phyloP scores from a whole-genome alignment of 2,797 vertebrate species.

The Acrossocheilus wenchowensis region DNA sequence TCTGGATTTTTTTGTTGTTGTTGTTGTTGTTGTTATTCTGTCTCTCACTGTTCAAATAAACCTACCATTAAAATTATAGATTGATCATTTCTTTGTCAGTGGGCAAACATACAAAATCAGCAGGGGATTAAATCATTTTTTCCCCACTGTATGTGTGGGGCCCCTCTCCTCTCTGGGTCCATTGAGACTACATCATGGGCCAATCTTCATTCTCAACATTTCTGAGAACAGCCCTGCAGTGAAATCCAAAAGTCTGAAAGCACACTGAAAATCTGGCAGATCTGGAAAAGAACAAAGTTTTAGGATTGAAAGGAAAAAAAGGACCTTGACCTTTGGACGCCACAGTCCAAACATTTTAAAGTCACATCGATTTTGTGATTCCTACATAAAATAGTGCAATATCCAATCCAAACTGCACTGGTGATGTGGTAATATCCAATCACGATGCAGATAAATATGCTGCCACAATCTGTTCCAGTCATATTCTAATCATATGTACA shows the following conservation, averaged over 20 bases:
- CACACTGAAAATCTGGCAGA: neutral
- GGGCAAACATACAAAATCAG: too few relatives aligned
- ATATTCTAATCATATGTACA: constrained; percentile 2
- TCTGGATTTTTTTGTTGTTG: too few relatives aligned
- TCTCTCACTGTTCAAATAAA: too few relatives aligned
- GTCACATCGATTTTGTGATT: neutral
- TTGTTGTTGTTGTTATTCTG: too few relatives aligned
- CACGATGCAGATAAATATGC: neutral
- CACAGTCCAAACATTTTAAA: neutral
- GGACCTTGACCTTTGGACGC: neutral
- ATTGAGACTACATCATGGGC: neutral
- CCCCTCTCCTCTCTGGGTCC: neutral
- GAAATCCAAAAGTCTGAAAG: neutral
- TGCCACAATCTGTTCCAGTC: neutral
- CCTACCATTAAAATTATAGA: too few relatives aligned
- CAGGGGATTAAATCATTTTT: too few relatives aligned
- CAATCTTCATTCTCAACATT: neutral
- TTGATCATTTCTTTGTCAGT: too few relatives aligned
- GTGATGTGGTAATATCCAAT: neutral
- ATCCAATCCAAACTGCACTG: neutral
- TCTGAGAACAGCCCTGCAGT: neutral
- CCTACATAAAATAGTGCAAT: neutral
- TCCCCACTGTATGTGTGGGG: neutral
- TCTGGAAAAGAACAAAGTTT: neutral
- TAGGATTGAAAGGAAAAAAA: neutral